Evolutionary conservation across 2,797 vertebrate genomes (phyloP).

Genomic region (Sebastes taczanowskii): DNA sequence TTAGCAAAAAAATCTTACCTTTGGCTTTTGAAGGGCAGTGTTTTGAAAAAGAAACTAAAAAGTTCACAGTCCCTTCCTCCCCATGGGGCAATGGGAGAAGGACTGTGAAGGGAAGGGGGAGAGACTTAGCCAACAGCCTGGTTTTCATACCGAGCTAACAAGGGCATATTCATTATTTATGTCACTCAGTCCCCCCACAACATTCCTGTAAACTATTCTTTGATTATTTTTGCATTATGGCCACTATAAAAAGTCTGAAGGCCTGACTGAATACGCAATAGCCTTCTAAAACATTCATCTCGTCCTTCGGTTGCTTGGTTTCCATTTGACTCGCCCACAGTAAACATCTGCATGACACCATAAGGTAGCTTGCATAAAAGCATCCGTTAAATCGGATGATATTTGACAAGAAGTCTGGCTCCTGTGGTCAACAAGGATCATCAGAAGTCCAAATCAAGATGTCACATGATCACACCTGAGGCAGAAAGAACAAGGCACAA

Average conservation of each 20-base stretch:
- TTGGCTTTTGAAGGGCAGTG: conserved; percentile 55
- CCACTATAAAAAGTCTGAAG: conserved; percentile 3
- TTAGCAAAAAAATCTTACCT: conserved; percentile 45
- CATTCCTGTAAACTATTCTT: conserved; percentile 26
- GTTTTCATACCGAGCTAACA: conserved; percentile 17
- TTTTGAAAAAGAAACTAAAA: conserved; percentile 46
- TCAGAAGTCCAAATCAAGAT: background rate
- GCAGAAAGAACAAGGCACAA: too few relatives aligned
- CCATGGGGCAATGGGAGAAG: conserved; percentile 6
- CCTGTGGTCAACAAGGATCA: background rate
- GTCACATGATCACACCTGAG: background rate
- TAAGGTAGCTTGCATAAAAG: background rate
- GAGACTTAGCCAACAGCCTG: conserved; percentile 11
- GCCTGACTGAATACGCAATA: background rate
- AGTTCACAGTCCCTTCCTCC: conserved; percentile 29
- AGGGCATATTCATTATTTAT: conserved; percentile 46
- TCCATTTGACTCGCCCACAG: conserved; percentile 13
- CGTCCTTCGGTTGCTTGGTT: conserved; percentile 16
- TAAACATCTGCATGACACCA: conserved; percentile 12
- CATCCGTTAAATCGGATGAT: background rate
- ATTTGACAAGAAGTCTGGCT: background rate
- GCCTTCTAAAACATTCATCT: conserved; percentile 13
- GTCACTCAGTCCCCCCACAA: conserved; percentile 4
- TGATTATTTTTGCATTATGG: conserved; percentile 31
- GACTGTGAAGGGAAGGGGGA: conserved; percentile 16